Conservation (phyloP, 1,140 invertebrate genomes). For the Drosophila dunni region DNA sequence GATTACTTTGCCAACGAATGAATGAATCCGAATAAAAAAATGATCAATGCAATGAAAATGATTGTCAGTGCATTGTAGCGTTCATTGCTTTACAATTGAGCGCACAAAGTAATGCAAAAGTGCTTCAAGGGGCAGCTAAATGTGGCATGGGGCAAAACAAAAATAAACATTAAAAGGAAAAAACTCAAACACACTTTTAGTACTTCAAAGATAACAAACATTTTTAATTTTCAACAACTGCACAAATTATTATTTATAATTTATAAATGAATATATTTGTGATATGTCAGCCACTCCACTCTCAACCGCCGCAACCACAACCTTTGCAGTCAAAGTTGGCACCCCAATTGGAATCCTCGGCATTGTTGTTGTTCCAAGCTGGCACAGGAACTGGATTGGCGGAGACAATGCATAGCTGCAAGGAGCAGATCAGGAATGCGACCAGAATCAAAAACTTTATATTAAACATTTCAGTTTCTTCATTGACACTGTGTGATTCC, state of each 20-base stretch:
- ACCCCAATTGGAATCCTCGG: background rate
- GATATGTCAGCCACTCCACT: too few species aligned
- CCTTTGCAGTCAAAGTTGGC: background rate
- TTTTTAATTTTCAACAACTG: constrained; percentile 62
- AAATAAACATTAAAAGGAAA: constrained; percentile 10
- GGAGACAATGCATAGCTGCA: constrained; percentile 14
- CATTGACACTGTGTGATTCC: constrained; percentile 4
- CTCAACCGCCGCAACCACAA: background rate
- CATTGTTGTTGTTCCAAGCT: background rate
- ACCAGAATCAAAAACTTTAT: constrained; percentile 34
- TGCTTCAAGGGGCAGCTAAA: background rate
- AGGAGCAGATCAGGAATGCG: constrained; percentile 16
- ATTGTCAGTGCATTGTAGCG: constrained; percentile 74
- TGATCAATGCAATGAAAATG: constrained; percentile 83
- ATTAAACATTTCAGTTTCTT: constrained; percentile 26
- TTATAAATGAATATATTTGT: too few species aligned
- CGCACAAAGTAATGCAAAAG: constrained; percentile 63
- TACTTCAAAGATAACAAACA: constrained; percentile 37
- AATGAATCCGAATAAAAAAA: constrained; percentile 82
- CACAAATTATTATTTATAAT: background rate
- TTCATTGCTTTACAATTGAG: constrained; percentile 70
- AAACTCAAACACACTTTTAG: background rate
- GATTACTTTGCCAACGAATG: constrained; percentile 81
- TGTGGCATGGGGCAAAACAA: constrained; percentile 12
- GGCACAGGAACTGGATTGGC: background rate